These are phyloP conservation scores for Tragelaphus imberbis DNA, from an alignment of 2,113 vertebrate genomes.

Conservation along the genomic window DNA sequence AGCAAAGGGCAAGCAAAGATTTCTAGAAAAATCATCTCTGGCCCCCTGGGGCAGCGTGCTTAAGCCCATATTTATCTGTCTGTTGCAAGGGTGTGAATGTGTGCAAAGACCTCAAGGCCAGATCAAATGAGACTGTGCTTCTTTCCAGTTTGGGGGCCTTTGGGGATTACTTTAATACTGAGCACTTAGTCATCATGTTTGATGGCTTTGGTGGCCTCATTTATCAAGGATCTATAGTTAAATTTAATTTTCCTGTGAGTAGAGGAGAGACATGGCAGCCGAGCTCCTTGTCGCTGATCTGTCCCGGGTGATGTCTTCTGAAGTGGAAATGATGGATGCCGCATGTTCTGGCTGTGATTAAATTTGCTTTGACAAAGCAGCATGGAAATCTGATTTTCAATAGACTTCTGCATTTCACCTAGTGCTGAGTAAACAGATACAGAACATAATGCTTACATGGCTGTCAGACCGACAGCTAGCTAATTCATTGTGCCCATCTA, in stretches of 20 bases:
- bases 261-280: slow-evolving; percentile 76
- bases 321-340: slow-evolving; percentile 87
- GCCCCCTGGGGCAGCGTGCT: not conserved
- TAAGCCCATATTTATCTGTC: slow-evolving; percentile 35
- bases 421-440: slow-evolving; percentile 86
- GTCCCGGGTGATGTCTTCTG: slow-evolving; percentile 80
- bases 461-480: slow-evolving; percentile 79
- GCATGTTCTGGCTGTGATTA: slow-evolving; percentile 84
- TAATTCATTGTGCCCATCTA: slow-evolving; percentile 83
- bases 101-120: slow-evolving; percentile 58
- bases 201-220: slow-evolving; percentile 76
- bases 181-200: slow-evolving; percentile 81
- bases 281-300: slow-evolving; percentile 78
- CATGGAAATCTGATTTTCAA: slow-evolving; percentile 86
- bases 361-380: slow-evolving; percentile 87
- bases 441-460: slow-evolving; percentile 76
- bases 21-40: slow-evolving; percentile 20
- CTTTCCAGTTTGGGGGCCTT: slow-evolving; percentile 63
- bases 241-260: slow-evolving; percentile 83
- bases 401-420: slow-evolving; percentile 81
- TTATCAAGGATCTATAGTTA: slow-evolving; percentile 83
- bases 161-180: slow-evolving; percentile 75
- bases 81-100: slow-evolving; percentile 25
- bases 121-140: slow-evolving; percentile 65
- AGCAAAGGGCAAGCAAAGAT: not conserved